Percentiles rank a stretch among this genome's conserved stretches.
These are phyloP conservation scores for Hippocampus barbouri DNA, from an alignment of 2,113 vertebrate species.

Conservation along the genomic window DNA sequence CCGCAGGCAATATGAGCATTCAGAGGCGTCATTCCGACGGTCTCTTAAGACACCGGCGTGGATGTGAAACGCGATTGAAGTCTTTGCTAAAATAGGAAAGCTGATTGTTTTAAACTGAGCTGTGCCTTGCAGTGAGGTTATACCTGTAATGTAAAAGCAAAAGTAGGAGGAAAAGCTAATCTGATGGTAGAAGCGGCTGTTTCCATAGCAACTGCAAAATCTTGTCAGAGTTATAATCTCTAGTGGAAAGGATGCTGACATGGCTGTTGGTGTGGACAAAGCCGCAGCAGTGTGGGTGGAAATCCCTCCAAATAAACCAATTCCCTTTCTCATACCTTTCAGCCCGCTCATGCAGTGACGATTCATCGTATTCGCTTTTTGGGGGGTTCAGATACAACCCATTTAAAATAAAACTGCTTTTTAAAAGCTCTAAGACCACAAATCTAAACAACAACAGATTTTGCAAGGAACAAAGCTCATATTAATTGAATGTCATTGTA, in stretches of 20 bases:
- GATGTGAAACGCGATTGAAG: not conserved
- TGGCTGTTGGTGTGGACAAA: constrained; percentile 26
- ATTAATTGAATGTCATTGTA: not conserved
- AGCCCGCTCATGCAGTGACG: not conserved
- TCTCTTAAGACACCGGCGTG: not conserved
- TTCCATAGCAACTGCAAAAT: constrained; percentile 59
- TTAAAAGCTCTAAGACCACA: too few species aligned
- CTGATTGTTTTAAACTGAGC: not conserved
- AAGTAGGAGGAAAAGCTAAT: constrained; percentile 28
- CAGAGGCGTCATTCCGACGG: not conserved
- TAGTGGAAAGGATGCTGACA: constrained; percentile 28
- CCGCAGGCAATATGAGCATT: not conserved
- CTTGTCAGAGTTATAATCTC: constrained; percentile 32
- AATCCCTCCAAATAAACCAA: constrained; percentile 11
- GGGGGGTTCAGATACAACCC: not conserved
- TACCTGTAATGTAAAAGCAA: constrained; percentile 8
- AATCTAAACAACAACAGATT: not conserved
- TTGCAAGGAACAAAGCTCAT: not conserved
- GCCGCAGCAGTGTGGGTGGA: constrained; percentile 20
- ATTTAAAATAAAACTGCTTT: not conserved
- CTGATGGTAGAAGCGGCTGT: constrained; percentile 49
- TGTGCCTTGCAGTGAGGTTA: not conserved
- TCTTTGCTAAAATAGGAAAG: not conserved
- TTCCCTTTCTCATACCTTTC: constrained; percentile 25
- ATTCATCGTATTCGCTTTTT: not conserved